These are phyloP conservation scores for Geodia barretti DNA, from an alignment of 37 sponge, comb jelly and placozoan species.

Conservation along the genomic window DNA sequence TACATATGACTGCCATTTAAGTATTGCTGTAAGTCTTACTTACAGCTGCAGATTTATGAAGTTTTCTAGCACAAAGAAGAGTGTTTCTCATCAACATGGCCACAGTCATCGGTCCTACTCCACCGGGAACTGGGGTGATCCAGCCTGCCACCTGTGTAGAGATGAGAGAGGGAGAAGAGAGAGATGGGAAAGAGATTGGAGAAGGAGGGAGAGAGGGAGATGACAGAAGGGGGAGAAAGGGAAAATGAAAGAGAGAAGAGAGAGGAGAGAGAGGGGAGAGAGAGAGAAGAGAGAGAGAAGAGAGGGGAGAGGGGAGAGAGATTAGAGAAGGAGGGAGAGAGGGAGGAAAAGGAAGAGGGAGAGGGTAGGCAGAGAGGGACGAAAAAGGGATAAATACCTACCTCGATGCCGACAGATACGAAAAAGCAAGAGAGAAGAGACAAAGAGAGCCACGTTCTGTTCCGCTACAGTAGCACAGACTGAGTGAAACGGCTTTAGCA, in stretches of 20 bases:
- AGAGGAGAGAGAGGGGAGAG: neutral
- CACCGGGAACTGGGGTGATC: conserved; percentile 98
- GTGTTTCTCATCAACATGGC: conserved; percentile 97
- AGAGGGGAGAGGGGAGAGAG: conserved; percentile 19
- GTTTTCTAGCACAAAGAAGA: conserved; percentile 68
- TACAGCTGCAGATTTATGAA: neutral
- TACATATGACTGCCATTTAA: too few species aligned
- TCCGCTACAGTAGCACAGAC: too few species aligned
- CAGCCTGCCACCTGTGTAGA: conserved; percentile 46
- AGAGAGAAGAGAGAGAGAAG: conserved; percentile 3
- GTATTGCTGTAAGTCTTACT: too few species aligned
- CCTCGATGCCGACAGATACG: neutral
- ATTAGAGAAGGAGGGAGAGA: conserved; percentile 26
- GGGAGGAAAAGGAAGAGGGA: conserved; percentile 28
- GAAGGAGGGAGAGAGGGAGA: too few species aligned
- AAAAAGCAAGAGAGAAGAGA: neutral
- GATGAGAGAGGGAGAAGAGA: neutral
- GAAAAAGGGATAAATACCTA: conserved; percentile 1
- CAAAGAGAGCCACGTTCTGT: too few species aligned
- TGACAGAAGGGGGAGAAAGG: conserved; percentile 10
- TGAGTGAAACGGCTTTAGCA: too few species aligned
- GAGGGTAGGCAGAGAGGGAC: conserved; percentile 14
- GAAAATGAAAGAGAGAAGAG: conserved; percentile 1
- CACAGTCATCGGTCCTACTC: conserved; percentile 99
- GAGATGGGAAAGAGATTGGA: too few species aligned